Evolutionary conservation across 1,140 invertebrate genomes (phyloP).

Genomic region (Tetramorium simillimum): DNA sequence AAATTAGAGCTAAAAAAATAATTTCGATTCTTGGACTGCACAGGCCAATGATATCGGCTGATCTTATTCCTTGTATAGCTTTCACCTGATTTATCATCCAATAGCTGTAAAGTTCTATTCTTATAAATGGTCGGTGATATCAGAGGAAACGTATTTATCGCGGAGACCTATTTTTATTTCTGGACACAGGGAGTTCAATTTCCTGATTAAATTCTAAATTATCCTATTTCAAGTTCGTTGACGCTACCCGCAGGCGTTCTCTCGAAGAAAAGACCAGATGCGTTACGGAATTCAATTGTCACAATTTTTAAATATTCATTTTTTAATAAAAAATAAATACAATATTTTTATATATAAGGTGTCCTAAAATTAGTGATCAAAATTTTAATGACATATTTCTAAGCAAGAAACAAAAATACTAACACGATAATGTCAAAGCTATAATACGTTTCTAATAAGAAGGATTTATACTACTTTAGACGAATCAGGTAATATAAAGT

Average conservation of each 20-base stretch:
- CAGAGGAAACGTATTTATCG: neutral
- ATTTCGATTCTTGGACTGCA: neutral
- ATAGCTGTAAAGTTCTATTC: neutral
- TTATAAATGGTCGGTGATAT: neutral
- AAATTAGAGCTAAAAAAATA: neutral
- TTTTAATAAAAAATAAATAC: no score
- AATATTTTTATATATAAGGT: no score
- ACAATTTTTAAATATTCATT: no score
- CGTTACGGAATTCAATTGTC: no score
- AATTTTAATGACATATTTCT: no score
- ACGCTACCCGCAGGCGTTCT: neutral
- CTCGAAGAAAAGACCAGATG: neutral
- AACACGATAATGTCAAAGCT: no score
- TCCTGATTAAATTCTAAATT: constrained; percentile 5
- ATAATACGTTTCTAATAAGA: no score
- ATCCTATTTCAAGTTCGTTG: neutral
- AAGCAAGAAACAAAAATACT: no score
- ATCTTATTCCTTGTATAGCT: constrained; percentile 6
- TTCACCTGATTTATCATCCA: constrained; percentile 5
- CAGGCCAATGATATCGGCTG: neutral
- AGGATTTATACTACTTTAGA: no score
- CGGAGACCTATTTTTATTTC: constrained; percentile 26
- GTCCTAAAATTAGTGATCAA: no score
- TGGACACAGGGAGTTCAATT: neutral
- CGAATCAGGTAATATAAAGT: no score